These are phyloP conservation scores for Cettia cetti DNA, from an alignment of 2,113 vertebrate genomes.

Conservation along the genomic window DNA sequence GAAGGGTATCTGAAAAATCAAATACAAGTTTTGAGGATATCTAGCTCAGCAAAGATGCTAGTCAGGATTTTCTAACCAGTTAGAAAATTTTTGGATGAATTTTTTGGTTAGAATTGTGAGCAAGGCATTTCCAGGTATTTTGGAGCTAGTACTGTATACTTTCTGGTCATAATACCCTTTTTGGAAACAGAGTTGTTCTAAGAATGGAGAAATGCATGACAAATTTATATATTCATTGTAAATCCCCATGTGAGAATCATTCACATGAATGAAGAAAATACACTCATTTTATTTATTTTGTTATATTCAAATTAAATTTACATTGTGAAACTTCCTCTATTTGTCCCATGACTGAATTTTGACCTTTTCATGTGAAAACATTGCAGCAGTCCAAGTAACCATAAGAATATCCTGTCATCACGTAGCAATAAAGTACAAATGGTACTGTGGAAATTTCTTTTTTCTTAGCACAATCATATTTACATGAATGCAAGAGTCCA, in stretches of 20 bases:
- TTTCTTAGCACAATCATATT: background rate
- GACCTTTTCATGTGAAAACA: conserved; percentile 4
- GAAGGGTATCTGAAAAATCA: background rate
- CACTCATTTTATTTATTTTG: background rate
- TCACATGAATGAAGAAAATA: background rate
- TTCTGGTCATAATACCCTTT: background rate
- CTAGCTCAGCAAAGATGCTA: background rate
- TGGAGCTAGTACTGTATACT: background rate
- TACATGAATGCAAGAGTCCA: background rate
- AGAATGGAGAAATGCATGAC: background rate
- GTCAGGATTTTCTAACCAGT: background rate
- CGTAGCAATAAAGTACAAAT: background rate
- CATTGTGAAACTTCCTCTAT: background rate
- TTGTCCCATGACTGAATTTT: background rate
- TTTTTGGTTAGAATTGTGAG: background rate
- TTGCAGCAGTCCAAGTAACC: background rate
- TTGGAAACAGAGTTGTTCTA: background rate
- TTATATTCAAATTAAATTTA: background rate
- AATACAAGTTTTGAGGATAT: background rate
- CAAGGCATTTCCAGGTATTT: background rate
- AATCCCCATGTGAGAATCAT: background rate
- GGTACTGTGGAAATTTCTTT: background rate
- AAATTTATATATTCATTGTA: background rate
- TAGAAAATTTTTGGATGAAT: background rate
- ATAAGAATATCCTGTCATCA: background rate